Conservation (phyloP, 1,140 invertebrate species). For the Parasteatoda tepidariorum region DNA sequence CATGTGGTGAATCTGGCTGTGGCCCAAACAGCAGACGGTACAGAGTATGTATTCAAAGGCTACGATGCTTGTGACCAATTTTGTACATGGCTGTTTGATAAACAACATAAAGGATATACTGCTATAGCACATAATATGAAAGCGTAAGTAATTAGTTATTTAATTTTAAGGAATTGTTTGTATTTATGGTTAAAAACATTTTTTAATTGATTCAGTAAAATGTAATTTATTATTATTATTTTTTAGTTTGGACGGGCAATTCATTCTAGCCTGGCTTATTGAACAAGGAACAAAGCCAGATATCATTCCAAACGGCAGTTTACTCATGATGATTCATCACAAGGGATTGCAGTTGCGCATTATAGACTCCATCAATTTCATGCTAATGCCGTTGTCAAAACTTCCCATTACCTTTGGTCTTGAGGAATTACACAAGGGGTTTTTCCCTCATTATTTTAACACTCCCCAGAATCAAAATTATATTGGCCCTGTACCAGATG, state of each 20-base stretch:
- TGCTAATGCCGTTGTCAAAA: background rate
- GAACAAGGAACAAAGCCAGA: background rate
- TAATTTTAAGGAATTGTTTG: background rate
- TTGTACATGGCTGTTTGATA: background rate
- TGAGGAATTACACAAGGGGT: background rate
- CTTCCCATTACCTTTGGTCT: constrained; percentile 23
- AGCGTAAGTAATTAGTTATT: background rate
- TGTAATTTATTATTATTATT: background rate
- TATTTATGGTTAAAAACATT: background rate
- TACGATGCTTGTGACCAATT: background rate
- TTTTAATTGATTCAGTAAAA: background rate
- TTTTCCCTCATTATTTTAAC: constrained; percentile 45
- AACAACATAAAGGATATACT: background rate
- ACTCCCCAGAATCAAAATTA: background rate
- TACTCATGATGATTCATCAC: background rate
- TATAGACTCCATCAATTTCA: constrained; percentile 12
- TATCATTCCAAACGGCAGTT: background rate
- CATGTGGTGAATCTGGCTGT: too few relatives aligned
- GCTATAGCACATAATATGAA: too few relatives aligned
- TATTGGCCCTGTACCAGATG: background rate
- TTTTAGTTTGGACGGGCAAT: background rate
- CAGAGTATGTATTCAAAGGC: background rate
- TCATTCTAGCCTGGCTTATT: background rate
- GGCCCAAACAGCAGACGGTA: too few relatives aligned
- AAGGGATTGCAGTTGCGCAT: background rate